Evolutionary conservation across 1,140 invertebrate genomes (phyloP).

Genomic region (Lasioglossum albipes): DNA sequence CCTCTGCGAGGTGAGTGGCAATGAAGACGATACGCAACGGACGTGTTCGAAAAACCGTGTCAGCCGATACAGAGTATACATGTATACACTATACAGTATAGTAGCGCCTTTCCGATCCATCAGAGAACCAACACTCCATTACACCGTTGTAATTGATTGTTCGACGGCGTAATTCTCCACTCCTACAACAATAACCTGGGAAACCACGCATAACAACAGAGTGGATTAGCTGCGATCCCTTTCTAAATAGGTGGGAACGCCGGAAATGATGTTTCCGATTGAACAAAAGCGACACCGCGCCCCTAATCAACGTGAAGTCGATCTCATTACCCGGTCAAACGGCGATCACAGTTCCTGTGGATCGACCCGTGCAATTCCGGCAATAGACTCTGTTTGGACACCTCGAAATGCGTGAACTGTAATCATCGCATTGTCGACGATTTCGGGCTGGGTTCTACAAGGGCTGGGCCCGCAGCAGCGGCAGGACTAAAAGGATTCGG

Average conservation of each 20-base stretch:
- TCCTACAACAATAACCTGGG: background rate
- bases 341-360: background rate
- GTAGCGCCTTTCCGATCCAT: too few species aligned
- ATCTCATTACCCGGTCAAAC: background rate
- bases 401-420: background rate
- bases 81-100: too few species aligned
- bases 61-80: too few species aligned
- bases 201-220: background rate
- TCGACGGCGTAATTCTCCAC: too few species aligned
- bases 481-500: background rate
- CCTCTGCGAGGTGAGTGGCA: too few species aligned
- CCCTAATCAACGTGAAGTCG: background rate
- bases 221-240: background rate
- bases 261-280: background rate
- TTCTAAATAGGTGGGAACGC: too few species aligned
- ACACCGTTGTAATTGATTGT: too few species aligned
- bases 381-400: background rate
- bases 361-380: background rate
- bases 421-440: constrained; percentile 3
- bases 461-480: background rate
- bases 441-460: background rate
- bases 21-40: too few species aligned
- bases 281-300: background rate
- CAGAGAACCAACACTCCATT: too few species aligned
- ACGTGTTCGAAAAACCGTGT: too few species aligned